Base-by-base conservation (phyloP, 1,140 invertebrate genomes). In the Tetramorium simillimum region DNA sequence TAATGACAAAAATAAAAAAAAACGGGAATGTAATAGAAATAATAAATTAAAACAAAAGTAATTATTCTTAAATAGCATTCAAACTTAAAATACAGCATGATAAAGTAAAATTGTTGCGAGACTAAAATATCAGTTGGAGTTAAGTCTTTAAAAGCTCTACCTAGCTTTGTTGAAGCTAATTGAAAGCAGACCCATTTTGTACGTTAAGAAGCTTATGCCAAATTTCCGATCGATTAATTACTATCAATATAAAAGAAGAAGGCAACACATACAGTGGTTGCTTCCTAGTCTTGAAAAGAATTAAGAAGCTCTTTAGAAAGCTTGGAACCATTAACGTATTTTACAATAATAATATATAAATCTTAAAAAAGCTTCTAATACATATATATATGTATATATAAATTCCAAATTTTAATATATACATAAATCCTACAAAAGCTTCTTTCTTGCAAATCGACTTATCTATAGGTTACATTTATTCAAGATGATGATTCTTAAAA, bases 191-290 rank as follows among this genome's bases (percentile, higher is more conserved):
- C 67, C 72, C 65, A 85, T 89, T 78, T 77, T 51, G 51, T 40
- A 69, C 73, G 53, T 73, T 89, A 87, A 90, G 87, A 69, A 89
- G 87, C 85, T 89, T 89, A 90, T 73, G 14, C 63, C 78, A 73
- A 89, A 88, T 87, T 81, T 76, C n/a, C 60, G 77, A 88, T 90
- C 87, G 85, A 90, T 90, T 86, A 88, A 90, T 73, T 88, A 72
- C 28, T 56, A 70, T 28, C 62, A 67, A 86, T 88, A 76, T 81
- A 88, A 86, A 85, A 77, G 87, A 63, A 89, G 40, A 37, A 73
- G 72, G 3, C 51, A 85, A 85, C 51, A 33, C 33, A 33, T 33
- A 33, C 3, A 49, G 37, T 46, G 40, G 49, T 14, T 46, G 9
- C 86, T 58, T 70, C 40, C 33, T 5, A 63, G n/a, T 46, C 18